Evolutionary conservation across 2,113 vertebrate genomes (phyloP), one percentile per base, ranked within the genome.

Genomic region (Rhabdomys dilectus): DNA sequence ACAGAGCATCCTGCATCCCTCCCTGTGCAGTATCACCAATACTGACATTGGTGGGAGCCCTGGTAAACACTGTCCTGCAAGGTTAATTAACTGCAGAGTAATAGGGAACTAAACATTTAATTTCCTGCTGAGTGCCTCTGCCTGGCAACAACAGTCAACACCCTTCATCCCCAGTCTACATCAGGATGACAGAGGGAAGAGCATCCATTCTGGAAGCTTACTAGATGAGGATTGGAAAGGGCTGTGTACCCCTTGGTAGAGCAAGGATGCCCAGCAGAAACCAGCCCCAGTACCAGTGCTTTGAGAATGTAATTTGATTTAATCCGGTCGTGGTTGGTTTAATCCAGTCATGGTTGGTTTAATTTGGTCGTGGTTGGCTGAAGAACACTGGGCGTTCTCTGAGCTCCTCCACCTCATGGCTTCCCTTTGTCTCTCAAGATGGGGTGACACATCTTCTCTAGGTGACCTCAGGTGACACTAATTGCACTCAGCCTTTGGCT

Each of bases 121-220:
- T 97, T 98, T 97, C 58, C 96, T 80, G 70, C 85, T 72, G 92
- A 92, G 97, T 94, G 68, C 96, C 97, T 16, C 72, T 70, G 90
- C 95, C 92, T 42, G 5, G 93, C 51, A 89, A 84, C 94, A 97
- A 93, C 90, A 77, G 93, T 0, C 78, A 64, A 31, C 60, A 5
- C 97, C 91, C 96, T 93, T 93, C 48, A 36, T 62, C 76, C 0
- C 9, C 1, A 7, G 48, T 29, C 2, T 76, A 4, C 56, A 70
- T 96, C 21, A 21, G 60, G 60, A 10, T 56, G 22, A 21, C 45
- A 17, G 5, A 60, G 64, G 21, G 17, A 75, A 1, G 3, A 0
- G 5, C 10, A 13, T 1, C 78, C 96, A 95, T 94, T 94, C 93
- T 77, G 85, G 62, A 39, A 89, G 84, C 85, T 86, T 81, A 4